Base-by-base conservation (phyloP, 2,888 invertebrate genomes). In the Netelia fuscicornis region DNA sequence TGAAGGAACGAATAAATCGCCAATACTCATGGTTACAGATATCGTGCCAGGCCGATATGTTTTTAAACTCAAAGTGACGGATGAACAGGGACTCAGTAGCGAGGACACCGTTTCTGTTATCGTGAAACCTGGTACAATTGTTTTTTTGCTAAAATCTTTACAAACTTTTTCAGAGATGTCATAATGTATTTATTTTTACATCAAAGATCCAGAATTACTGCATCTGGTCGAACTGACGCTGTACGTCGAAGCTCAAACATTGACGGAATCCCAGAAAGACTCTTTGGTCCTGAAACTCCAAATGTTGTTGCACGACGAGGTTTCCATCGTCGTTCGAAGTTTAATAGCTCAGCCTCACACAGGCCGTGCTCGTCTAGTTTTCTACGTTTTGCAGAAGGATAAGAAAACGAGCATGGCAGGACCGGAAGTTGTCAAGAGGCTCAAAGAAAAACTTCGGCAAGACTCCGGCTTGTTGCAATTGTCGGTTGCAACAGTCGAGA, bases 51-150 rank as follows among this genome's bases (percentile, higher is more conserved):
- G 98, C 0, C 96, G 97, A 87, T 99, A 98, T 92, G 96, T 98
- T 1, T 98, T 98, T 92, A 97, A 97, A 90, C 94, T 99, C 81
- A 97, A 97, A n/a, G 98, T 99, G 0, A 97, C 95, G 58, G 99
- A 99, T 93, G 97, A 97, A 88, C 98, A 98, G 93, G 98, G 98
- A 0, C 95, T 97, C 77, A 96, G 96, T 0, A 96, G 96, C 88
- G 96, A 96, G 17, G 98, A 98, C 92, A 96, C 97, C 0, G 98
- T 98, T 25, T 97, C 97, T 77, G 95, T 99, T 89, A 96, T 97
- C 89, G 97, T 99, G 0, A 97, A 97, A 91, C 94, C 95, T 90
- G 95, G 95, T 95, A 91, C 87, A 30, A 62, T 54, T 52, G 20
- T n/a, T 75, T 78, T 58, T 2, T 23, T 62, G 2, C 58, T 58